Conservation (phyloP, 2,888 invertebrate species). For the Sinhomidia bicolor region DNA sequence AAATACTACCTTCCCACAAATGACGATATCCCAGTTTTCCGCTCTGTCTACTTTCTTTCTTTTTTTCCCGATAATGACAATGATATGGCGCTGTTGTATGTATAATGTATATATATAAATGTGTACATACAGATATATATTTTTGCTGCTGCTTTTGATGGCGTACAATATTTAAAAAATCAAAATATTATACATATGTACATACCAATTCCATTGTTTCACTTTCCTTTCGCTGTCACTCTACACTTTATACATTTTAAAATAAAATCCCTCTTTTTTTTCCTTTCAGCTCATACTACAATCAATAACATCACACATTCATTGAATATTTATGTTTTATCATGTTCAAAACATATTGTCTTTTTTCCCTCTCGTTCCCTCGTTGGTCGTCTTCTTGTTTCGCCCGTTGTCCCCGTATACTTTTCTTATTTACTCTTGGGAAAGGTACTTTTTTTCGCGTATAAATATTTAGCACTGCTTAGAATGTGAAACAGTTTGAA, state of each 20-base stretch:
- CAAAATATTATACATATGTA: too few relatives aligned
- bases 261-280: neutral
- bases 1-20: too few relatives aligned
- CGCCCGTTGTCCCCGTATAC: neutral
- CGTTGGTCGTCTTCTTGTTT: neutral
- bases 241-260: neutral
- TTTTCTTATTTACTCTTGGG: neutral
- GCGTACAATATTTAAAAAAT: too few relatives aligned
- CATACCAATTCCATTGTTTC: conserved; percentile 45
- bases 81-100: too few relatives aligned
- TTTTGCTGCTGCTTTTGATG: neutral
- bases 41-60: too few relatives aligned
- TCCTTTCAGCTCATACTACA: too few relatives aligned
- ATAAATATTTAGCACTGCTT: neutral
- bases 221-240: neutral
- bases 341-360: conserved; percentile 22
- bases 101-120: too few relatives aligned
- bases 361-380: neutral
- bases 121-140: too few relatives aligned
- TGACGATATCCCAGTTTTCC: too few relatives aligned
- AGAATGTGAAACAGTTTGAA: neutral
- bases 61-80: too few relatives aligned
- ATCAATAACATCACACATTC: conserved; percentile 43
- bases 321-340: conserved; percentile 55
- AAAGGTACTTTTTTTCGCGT: neutral